Base-by-base conservation (phyloP, 2,113 vertebrate species). In the Syrrhaptes paradoxus region DNA sequence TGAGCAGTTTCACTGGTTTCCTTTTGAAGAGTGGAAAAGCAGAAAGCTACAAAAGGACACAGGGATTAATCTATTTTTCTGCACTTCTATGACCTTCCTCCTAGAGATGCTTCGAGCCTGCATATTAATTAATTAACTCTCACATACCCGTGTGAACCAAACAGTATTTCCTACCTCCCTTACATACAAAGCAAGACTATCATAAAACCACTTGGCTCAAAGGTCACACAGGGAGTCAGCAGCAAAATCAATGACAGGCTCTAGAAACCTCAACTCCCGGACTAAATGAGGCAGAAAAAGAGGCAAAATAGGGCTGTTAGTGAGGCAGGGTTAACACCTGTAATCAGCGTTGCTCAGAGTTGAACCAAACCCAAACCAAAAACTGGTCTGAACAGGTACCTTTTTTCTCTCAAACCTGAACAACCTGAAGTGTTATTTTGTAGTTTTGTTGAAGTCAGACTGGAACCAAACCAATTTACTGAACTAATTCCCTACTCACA, bases 351-450 rank as follows among this genome's bases (percentile, higher is more conserved):
- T 66, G 55, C 73, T 32, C 29, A 13, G 55, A 21, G 2, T 0
- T 80, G 91, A 89, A 87, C 73, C 76, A 78, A 90, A 93, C 32
- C 57, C 76, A 95, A 57, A 55, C 18, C 57, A 38, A 80, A 84
- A 93, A 87, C 94, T 89, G 91, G 89, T 93, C 89, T 87, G 83
- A 87, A 90, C 91, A 92, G 79, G 65, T 36, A 59, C 34, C 11
- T 85, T 93, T 92, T 92, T 91, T 86, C 89, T 67, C 84, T 68
- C 76, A 87, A 95, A 96, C 93, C 88, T 87, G 83, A 97, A 93
- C 96, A 93, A 92, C 91, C 91, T 93, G 95, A 95, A 85, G 76
- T 16, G 68, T 68, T 85, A 89, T 95, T 91, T 15, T 91, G 83
- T 57, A 36, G 76, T 67, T 95, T 92, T 95, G 61, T 74, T 78